Evolutionary conservation across 2,888 invertebrate species (phyloP).

Genomic region (Pseudoips prasinana): DNA sequence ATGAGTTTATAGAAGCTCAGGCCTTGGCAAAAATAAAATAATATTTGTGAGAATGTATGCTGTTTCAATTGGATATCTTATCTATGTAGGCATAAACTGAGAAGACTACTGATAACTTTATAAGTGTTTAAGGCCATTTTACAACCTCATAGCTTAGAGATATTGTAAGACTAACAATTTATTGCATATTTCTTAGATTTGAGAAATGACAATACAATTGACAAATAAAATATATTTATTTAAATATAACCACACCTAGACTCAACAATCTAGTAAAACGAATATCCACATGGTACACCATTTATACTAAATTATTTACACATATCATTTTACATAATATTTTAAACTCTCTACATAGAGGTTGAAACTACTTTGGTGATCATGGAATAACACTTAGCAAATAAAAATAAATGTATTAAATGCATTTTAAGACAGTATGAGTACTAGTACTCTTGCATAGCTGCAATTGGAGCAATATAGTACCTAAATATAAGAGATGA

Average conservation of each 20-base stretch:
- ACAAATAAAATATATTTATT: constrained; percentile 74
- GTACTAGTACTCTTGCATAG: constrained; percentile 54
- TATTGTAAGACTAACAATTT: constrained; percentile 12
- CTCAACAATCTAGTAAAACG: constrained; percentile 73
- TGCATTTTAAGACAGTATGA: constrained; percentile 52
- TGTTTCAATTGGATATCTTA: constrained; percentile 27
- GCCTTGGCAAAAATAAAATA: constrained; percentile 74
- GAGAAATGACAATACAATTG: constrained; percentile 38
- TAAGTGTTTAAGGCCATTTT: constrained; percentile 9
- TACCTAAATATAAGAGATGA: constrained; percentile 91
- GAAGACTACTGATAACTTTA: constrained; percentile 13
- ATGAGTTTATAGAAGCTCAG: constrained; percentile 78
- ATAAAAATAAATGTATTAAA: constrained; percentile 68
- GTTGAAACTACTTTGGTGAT: constrained; percentile 73
- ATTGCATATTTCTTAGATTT: constrained; percentile 9
- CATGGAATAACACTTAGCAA: constrained; percentile 78
- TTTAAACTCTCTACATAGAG: constrained; percentile 45
- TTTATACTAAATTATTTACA: constrained; percentile 78
- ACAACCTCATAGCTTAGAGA: constrained; percentile 15
- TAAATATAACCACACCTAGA: constrained; percentile 66
- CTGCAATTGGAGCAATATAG: constrained; percentile 75
- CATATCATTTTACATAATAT: constrained; percentile 63
- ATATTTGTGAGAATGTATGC: constrained; percentile 18
- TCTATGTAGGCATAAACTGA: constrained; percentile 19
- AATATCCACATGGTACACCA: constrained; percentile 71